Base-by-base conservation (phyloP, 1,140 invertebrate species). In the Ridgeia piscesae region DNA sequence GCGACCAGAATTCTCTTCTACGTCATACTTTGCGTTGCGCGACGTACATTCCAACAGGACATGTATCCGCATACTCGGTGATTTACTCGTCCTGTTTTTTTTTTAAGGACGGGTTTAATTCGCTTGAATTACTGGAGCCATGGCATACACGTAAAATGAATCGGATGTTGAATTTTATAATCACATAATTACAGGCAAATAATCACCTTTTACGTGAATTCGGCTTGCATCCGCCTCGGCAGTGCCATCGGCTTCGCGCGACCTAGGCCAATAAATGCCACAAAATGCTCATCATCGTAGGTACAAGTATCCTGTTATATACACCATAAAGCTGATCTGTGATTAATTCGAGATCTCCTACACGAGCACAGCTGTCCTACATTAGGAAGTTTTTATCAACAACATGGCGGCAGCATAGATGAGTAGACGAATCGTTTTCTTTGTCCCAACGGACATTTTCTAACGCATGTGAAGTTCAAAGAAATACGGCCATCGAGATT, bases 241-340 rank as follows among this genome's bases (percentile, higher is more conserved):
- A 77, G 58, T 77, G 58, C 58, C 58, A 77, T 77, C 58, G 58
- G 58, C 58, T 77, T 77, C 17, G 58, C 27, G 6, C 58, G 58
- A 77, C 58, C 58, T 77, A 77, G 58, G 58, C 58, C 58, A 77
- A 77, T 77, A 77, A 77, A 77, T 77, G 58, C 58, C 58, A 77
- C 58, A 77, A 77, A 77, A 77, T 77, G 58, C 58, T 21, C 17
- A 77, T 77, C 58, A 77, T 77, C 58, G 58, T 77, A 77, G 17
- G n/a, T n/a, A n/a, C n/a, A 77, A 77, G 17, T 14, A 27, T 27
- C 27, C 58, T 77, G 58, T 77, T 31, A 77, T 77, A 77, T 77
- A 77, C 58, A 77, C 58, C 58, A 77, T 21, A 77, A 77, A 77
- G 58, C 58, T 77, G 58, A 27, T 77, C 27, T 77, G 42, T 42